Evolutionary conservation across 2,888 invertebrate genomes (phyloP).

Genomic region (Leptarthrus brevirostris): DNA sequence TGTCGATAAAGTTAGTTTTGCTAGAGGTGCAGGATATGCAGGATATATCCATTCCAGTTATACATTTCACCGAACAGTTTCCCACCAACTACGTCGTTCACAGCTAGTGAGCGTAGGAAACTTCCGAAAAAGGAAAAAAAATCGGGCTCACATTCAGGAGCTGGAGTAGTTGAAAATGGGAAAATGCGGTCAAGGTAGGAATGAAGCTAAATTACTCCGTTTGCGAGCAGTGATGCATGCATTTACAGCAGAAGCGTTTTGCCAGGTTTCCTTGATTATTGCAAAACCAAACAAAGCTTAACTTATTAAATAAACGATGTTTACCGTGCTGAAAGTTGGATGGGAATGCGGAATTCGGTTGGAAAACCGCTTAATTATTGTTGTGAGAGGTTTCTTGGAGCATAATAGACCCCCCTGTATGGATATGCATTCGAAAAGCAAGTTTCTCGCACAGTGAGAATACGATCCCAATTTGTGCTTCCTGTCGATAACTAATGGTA

Average conservation of each 20-base stretch:
- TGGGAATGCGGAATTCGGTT: neutral
- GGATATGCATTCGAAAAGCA: neutral
- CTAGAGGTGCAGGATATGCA: slow-evolving; percentile 27
- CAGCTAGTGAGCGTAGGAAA: slow-evolving; percentile 29
- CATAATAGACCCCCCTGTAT: neutral
- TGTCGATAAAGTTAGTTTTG: slow-evolving; percentile 53
- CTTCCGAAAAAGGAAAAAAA: slow-evolving; percentile 15
- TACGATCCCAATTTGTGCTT: slow-evolving; percentile 53
- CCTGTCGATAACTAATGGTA: slow-evolving; percentile 50
- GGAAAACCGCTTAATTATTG: slow-evolving; percentile 16
- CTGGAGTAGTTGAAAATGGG: neutral
- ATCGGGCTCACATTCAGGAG: neutral
- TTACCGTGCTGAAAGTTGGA: neutral
- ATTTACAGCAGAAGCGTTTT: slow-evolving; percentile 18
- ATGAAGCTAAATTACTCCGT: slow-evolving; percentile 10
- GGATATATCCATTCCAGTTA: neutral
- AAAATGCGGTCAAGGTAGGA: slow-evolving; percentile 37
- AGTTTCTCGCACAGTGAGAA: slow-evolving; percentile 46
- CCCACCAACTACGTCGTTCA: neutral
- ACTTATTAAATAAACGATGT: neutral
- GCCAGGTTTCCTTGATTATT: slow-evolving; percentile 30
- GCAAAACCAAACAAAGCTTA: slow-evolving; percentile 7
- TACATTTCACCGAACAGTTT: neutral
- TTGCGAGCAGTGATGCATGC: slow-evolving; percentile 22
- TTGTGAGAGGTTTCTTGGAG: neutral